Base-by-base conservation (phyloP, 2,797 vertebrate genomes). In the Brachyrhaphis roseni region DNA sequence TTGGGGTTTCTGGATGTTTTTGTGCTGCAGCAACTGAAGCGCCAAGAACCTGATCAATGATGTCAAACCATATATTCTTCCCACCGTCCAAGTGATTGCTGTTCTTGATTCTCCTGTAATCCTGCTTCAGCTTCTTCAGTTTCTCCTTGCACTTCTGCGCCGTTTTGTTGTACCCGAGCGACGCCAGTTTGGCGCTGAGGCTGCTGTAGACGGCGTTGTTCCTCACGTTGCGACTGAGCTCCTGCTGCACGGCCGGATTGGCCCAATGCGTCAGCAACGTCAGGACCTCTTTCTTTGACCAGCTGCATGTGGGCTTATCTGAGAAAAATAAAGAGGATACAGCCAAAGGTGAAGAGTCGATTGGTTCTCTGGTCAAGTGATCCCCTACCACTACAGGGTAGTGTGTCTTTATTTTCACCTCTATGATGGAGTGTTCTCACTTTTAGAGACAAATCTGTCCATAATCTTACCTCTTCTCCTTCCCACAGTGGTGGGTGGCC, bases 101-200 rank as follows among this genome's bases (percentile, higher is more conserved):
- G 6, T 36, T 82, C 68, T 84, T 87, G 62, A 87, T 78, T 47
- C 77, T 90, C 73, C 79, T 86, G 73, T 87, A 87, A 4, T 88
- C 82, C 49, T 84, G 83, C 73, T 88, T 88, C 76, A 87, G 64
- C 55, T 87, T 87, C 72, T 84, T 86, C 1, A 86, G 79, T 72
- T 88, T 90, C 78, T 88, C 86, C 45, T 81, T 84, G 75, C 82
- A 89, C 39, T 84, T 83, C 23, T 82, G 57, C 2, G 86, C 68
- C 2, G 78, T 43, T 78, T 89, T 87, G 74, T 77, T 71, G 74
- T 78, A 90, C 45, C 84, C 88, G 0, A 86, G 81, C 0, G 78
- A 75, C 1, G 82, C 79, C 23, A 89, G 74, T 26, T 78, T 70
- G 41, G 77, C 49, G 39, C 88, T 88, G 45, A 84, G 77, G 57